Percentiles rank a stretch among this genome's conserved stretches.
Conservation (phyloP, 53 echinoderm and acorn worm genomes). For the Paracentrotus lividus region DNA sequence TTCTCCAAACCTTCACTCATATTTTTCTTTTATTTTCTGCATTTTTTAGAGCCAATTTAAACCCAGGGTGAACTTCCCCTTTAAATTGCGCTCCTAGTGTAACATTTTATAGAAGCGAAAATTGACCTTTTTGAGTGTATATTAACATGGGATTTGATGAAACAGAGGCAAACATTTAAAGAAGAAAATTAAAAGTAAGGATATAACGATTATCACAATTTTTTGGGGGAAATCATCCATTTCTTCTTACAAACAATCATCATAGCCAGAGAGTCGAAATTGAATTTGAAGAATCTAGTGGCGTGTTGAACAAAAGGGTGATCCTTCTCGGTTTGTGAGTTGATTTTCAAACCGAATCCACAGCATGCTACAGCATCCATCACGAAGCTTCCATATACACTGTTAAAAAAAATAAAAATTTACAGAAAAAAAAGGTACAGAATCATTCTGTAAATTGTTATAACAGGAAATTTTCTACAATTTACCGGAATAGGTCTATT, state of each 20-base stretch:
- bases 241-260: not conserved
- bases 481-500: not conserved
- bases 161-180: too few relatives aligned
- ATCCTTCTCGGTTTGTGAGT: slow-evolving; percentile 42
- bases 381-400: slow-evolving; percentile 27
- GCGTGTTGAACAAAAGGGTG: slow-evolving; percentile 9
- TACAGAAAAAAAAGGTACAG: not conserved
- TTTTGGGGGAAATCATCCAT: too few relatives aligned
- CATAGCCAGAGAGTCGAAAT: not conserved
- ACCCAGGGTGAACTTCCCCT: too few relatives aligned
- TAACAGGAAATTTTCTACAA: not conserved
- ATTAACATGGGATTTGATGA: too few relatives aligned
- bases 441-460: not conserved
- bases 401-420: not conserved
- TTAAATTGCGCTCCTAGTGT: too few relatives aligned
- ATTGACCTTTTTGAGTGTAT: too few relatives aligned
- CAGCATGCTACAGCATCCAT: slow-evolving; percentile 54
- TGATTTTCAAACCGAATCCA: slow-evolving; percentile 60
- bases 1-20: too few relatives aligned
- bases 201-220: too few relatives aligned
- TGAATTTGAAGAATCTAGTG: not conserved
- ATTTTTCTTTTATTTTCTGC: too few relatives aligned
- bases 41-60: too few relatives aligned
- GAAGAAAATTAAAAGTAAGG: too few relatives aligned
- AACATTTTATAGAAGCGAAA: too few relatives aligned